Conservation (phyloP, 2,113 vertebrate species). For the Colius striatus region DNA sequence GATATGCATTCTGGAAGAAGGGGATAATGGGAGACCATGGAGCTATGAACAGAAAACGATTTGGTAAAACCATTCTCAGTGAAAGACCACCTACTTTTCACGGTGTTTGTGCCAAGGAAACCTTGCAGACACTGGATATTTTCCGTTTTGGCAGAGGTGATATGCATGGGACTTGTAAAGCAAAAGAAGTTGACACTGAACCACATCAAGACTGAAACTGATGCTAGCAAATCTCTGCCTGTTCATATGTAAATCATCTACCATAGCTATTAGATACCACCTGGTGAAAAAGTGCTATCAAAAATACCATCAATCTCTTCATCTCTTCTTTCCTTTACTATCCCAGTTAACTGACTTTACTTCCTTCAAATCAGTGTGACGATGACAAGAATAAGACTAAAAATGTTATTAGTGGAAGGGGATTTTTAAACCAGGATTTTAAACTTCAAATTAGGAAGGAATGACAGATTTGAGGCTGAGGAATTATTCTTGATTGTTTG, state of each 20-base stretch:
- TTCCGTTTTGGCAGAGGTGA: background rate
- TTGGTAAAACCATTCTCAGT: background rate
- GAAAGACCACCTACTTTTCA: background rate
- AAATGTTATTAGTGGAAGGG: background rate
- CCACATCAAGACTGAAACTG: background rate
- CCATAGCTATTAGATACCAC: background rate
- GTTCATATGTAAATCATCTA: background rate
- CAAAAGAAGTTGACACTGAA: background rate
- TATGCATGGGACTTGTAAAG: background rate
- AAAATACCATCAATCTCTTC: background rate
- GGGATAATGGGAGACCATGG: background rate
- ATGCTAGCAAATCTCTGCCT: background rate
- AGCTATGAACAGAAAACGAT: background rate
- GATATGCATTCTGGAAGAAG: background rate
- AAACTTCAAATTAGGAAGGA: background rate
- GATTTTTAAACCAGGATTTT: background rate
- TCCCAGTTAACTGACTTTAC: background rate
- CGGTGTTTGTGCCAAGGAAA: background rate
- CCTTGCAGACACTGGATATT: background rate
- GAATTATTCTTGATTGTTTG: background rate
- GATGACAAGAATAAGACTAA: background rate
- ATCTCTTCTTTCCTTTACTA: background rate
- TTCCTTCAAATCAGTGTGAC: background rate
- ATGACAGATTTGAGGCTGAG: background rate
- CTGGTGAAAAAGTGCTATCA: background rate